Conservation (phyloP, 2,113 vertebrate genomes). For the Engystomops pustulosus region DNA sequence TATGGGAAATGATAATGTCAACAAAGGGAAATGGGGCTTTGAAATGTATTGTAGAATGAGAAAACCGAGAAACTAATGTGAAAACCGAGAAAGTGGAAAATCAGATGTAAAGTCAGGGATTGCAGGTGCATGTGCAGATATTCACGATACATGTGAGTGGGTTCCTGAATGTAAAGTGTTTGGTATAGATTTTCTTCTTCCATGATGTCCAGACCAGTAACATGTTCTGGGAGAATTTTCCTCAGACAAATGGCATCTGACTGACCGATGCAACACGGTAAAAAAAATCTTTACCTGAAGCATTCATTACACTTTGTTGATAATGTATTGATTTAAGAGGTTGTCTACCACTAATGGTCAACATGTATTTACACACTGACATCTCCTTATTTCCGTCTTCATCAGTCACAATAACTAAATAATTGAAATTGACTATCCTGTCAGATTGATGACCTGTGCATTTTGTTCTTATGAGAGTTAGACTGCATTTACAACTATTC, state of each 20-base stretch:
- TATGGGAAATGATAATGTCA: background rate
- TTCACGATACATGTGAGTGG: background rate
- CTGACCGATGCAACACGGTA: background rate
- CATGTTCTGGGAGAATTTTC: constrained; percentile 3
- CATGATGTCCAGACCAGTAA: constrained; percentile 5
- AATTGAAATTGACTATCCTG: constrained; percentile 34
- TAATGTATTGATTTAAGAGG: constrained; percentile 24
- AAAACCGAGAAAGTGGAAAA: constrained; percentile 6
- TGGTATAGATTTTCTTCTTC: background rate
- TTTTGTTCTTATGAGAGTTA: background rate
- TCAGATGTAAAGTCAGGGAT: constrained; percentile 16
- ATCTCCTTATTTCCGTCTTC: constrained; percentile 19
- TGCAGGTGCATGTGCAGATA: background rate
- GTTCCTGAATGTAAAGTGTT: background rate
- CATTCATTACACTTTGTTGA: constrained; percentile 32
- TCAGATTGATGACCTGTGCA: background rate
- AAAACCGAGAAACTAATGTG: background rate
- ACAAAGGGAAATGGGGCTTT: background rate
- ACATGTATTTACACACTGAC: constrained; percentile 15
- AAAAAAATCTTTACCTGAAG: background rate
- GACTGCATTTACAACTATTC: background rate
- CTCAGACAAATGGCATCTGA: constrained; percentile 8
- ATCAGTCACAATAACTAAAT: constrained; percentile 8
- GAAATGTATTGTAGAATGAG: background rate
- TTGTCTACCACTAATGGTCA: constrained; percentile 18